These are phyloP conservation scores for Pangasius mekongensis DNA, from an alignment of 2,797 vertebrate species.

Conservation along the genomic window DNA sequence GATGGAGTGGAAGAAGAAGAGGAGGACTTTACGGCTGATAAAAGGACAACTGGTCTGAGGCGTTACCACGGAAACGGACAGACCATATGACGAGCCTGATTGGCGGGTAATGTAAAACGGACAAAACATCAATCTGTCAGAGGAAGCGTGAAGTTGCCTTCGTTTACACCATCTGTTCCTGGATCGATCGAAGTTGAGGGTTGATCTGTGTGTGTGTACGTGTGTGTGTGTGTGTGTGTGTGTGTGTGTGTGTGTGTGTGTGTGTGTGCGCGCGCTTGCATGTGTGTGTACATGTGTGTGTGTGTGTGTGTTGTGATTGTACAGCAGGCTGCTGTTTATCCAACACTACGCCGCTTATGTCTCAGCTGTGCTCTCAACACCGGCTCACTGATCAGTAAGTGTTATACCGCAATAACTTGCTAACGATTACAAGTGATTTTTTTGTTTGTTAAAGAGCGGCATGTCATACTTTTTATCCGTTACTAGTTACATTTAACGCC, in stretches of 20 bases:
- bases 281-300: background rate
- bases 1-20: conserved; percentile 46
- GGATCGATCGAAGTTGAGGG: background rate
- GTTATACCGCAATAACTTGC: background rate
- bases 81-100: conserved; percentile 48
- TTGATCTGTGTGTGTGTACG: background rate
- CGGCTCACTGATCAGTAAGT: conserved; percentile 53
- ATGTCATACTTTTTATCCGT: background rate
- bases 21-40: conserved; percentile 42
- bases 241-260: background rate
- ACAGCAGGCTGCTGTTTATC: conserved; percentile 49
- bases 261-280: too few species aligned
- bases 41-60: conserved; percentile 50
- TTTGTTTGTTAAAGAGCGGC: background rate
- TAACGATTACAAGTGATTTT: too few species aligned
- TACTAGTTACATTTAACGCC: background rate
- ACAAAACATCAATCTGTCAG: conserved; percentile 2
- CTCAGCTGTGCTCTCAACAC: conserved; percentile 46
- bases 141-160: background rate
- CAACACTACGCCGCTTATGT: conserved; percentile 46
- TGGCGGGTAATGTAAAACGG: conserved; percentile 53
- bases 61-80: conserved; percentile 55
- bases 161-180: conserved; percentile 21
- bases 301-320: conserved; percentile 1
- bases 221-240: conserved; percentile 1